Conservation (phyloP, 2,113 vertebrate species). For the Oreochromis niloticus region DNA sequence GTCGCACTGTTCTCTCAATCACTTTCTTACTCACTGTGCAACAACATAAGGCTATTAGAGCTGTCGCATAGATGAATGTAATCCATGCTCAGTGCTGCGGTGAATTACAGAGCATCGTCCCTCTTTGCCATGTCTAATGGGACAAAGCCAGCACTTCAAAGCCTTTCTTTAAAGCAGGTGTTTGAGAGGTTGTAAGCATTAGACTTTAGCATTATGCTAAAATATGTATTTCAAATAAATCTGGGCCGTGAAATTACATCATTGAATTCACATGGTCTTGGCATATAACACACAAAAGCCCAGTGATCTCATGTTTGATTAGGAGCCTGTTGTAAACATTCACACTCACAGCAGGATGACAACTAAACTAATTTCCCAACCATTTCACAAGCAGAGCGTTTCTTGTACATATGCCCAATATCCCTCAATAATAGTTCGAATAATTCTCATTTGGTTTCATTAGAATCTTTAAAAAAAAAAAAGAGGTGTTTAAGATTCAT, state of each 20-base stretch:
- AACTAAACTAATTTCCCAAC: neutral
- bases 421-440: neutral
- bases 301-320: neutral
- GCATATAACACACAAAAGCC: neutral
- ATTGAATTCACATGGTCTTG: neutral
- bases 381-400: neutral
- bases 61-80: slow-evolving; percentile 20
- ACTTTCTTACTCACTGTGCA: slow-evolving; percentile 3
- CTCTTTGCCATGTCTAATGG: slow-evolving; percentile 19
- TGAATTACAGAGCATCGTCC: slow-evolving; percentile 12
- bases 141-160: slow-evolving; percentile 22
- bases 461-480: neutral
- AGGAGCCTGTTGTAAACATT: neutral
- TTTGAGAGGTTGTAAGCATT: neutral
- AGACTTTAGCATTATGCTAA: neutral
- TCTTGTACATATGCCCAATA: neutral
- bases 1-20: slow-evolving; percentile 9
- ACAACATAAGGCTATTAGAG: slow-evolving; percentile 48
- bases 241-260: neutral
- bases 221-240: neutral
- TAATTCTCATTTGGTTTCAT: neutral
- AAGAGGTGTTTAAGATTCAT: neutral
- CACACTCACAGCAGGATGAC: neutral
- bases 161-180: slow-evolving; percentile 13
- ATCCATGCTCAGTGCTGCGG: slow-evolving; percentile 8